Percentiles rank a stretch among this genome's conserved stretches.
Evolutionary conservation across 2,113 vertebrate species (phyloP).

Genomic region (Artemisiospiza belli): DNA sequence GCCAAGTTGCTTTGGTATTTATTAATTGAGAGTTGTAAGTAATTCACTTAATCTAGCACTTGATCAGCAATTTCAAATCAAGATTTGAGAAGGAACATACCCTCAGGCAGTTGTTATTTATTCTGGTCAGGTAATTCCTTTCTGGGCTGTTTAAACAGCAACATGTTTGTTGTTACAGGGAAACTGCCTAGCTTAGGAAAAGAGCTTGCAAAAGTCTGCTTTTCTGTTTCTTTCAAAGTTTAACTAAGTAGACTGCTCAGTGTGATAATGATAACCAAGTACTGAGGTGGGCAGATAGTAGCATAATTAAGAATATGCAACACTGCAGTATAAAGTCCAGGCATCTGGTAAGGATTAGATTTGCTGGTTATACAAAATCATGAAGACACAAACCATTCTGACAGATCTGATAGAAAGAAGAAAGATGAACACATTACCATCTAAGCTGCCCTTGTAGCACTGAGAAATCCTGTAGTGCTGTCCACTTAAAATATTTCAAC

Average conservation of each 20-base stretch:
- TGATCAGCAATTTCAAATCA: slow-evolving; percentile 49
- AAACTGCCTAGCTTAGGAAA: not conserved
- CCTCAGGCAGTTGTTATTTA: slow-evolving; percentile 46
- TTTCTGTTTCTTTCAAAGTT: slow-evolving; percentile 17
- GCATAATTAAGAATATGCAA: slow-evolving; percentile 19
- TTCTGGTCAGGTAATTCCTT: slow-evolving; percentile 56
- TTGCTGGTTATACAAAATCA: slow-evolving; percentile 30
- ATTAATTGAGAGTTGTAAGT: slow-evolving; percentile 58
- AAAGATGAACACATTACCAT: slow-evolving; percentile 15
- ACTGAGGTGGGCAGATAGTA: not conserved
- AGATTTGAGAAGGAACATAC: slow-evolving; percentile 4
- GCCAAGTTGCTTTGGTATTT: slow-evolving; percentile 34
- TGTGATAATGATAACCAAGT: not conserved
- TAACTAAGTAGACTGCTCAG: not conserved
- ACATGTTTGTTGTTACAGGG: not conserved
- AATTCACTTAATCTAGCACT: slow-evolving; percentile 50
- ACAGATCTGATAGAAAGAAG: slow-evolving; percentile 30
- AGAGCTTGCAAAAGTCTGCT: not conserved
- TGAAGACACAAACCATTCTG: slow-evolving; percentile 34
- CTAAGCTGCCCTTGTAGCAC: slow-evolving; percentile 9
- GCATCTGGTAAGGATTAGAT: slow-evolving; percentile 54
- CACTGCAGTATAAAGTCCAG: not conserved
- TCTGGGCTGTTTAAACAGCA: slow-evolving; percentile 47
- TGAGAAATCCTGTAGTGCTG: slow-evolving; percentile 21
- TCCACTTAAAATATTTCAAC: slow-evolving; percentile 45